Base-by-base conservation (phyloP, 2,113 vertebrate species). In the Crotalus viridis region DNA sequence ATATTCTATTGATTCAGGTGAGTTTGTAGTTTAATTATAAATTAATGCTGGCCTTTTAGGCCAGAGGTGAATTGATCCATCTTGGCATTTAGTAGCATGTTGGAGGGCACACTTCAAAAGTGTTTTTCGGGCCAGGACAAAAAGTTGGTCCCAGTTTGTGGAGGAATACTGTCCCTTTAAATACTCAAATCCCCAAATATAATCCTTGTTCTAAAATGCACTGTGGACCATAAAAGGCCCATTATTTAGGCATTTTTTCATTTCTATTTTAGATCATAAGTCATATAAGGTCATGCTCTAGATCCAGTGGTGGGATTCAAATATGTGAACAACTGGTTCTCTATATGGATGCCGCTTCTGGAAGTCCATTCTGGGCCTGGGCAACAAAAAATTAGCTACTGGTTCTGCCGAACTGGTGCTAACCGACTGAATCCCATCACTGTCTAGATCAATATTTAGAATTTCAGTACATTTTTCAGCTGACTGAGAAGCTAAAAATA, bases 21-120 rank as follows among this genome's bases (percentile, higher is more conserved):
- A 97, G 95, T 52, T 89, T 97, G 19, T 74, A 97, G 91, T 89
- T 93, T 94, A 95, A 95, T 95, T 95, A 97, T 97, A 96, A 96
- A 88, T 56, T 87, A 5, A 19, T 59, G 5, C 92, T 39, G n/a
- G n/a, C 15, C 15, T 74, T 74, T 39, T 74, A 39, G n/a, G 33
- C 15, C 33, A 39, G 5, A 39, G 69, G n/a, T n/a, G 28, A 13
- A n/a, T 69, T 13, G 61, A 74, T 39, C 69, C 69, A 74, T 33
- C 2, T 74, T 74, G n/a, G n/a, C n/a, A 39, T 39, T 74, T 97
- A 97, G 89, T 46, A 95, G 94, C 96, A 96, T 97, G 97, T 96
- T 3, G 22, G 96, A 26, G 3, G 9, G 0, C 5, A 87, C 48
- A 26, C 4, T 48, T 51, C 48, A 69, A 33, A 64, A 64, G 4